Evolutionary conservation across 2,113 vertebrate genomes (phyloP), one percentile per base, ranked within the genome.

Genomic region (Colaptes auratus): DNA sequence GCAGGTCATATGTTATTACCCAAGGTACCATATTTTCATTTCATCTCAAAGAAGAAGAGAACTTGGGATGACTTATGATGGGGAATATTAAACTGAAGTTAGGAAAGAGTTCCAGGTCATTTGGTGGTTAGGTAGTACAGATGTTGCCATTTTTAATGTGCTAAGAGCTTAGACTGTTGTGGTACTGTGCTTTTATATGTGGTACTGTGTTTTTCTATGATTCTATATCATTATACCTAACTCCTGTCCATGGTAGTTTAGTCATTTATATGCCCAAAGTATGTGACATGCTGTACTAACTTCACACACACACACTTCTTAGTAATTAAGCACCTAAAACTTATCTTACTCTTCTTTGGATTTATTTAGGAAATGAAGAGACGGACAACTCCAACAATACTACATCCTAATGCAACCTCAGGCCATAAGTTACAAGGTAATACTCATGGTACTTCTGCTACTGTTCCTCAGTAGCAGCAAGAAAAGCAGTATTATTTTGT

Each of bases 361-460:
- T 92, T 91, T 27, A 46, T 71, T 12, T 75, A 71, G 80, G 36
- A 83, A 81, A 39, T 86, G 80, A 70, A 91, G 31, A n/a, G 6
- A 14, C 2, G 1, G 35, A 24, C 24, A n/a, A 14, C 27, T 39
- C 5, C 8, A 82, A 3, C 50, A 15, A 19, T 55, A 30, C 60
- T 65, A 6, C 28, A 23, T 3, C 33, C 50, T 42, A 15, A n/a
- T 72, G 7, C 0, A 0, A 33, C 2, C 70, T 19, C 50, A 52
- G 28, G 3, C 3, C 0, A 0, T 14, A 4, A 3, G 0, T 81
- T 10, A 1, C 15, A 80, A 89, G 67, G 94, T 95, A 94, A 89
- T 61, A 31, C 11, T 74, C 53, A 12, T 18, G 27, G 4, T 36
- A 33, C 88, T 90, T 90, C 76, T 84, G 6, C 86, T 95, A 24